Base-by-base conservation (phyloP, 2,113 vertebrate genomes). In the Rhea americana region DNA sequence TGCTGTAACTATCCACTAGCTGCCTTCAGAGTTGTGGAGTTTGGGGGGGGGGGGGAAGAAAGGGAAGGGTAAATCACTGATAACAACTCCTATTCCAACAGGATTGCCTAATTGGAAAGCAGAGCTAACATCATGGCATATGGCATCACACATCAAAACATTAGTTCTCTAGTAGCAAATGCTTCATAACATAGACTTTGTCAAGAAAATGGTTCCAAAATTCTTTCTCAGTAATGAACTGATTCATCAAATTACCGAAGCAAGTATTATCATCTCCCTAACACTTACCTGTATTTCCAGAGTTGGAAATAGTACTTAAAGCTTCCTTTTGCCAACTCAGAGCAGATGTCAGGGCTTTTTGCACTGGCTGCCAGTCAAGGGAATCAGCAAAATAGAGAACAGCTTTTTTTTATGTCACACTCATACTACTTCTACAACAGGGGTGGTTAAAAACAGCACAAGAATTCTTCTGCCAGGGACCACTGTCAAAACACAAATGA, bases 261-360 rank as follows among this genome's bases (percentile, higher is more conserved):
- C 13, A 48, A 53, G 37, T 15, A 55, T 7, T 25, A 62, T 0
- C 0, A 11, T 25, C 22, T 72, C 35, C 19, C 9, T n/a, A 21
- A 39, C 58, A 19, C 47, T 58, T 28, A 74, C 76, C 61, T 77
- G 32, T 41, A 89, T 73, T 63, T 86, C 48, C 66, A 63, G 66
- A 41, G 24, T 43, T 53, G 30, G 8, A 77, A 77, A 68, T 67
- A n/a, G 25, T 16, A 14, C 24, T 4, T 24, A 71, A 12, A 65
- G 5, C 25, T 61, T n/a, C 28, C 45, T 22, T 43, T 39, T 77
- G 9, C 41, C 6, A 48, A 7, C 22, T 32, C n/a, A 19, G 35
- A 68, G 32, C 25, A 73, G n/a, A 70, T 30, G 24, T 13, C 41
- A 62, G 41, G 8, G 30, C 19, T 20, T 51, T 24, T 14, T 47